A percentile compares a stretch with the other conserved stretches of the same genome.
Conservation (phyloP, 2,113 vertebrate genomes). For the Caretta caretta region DNA sequence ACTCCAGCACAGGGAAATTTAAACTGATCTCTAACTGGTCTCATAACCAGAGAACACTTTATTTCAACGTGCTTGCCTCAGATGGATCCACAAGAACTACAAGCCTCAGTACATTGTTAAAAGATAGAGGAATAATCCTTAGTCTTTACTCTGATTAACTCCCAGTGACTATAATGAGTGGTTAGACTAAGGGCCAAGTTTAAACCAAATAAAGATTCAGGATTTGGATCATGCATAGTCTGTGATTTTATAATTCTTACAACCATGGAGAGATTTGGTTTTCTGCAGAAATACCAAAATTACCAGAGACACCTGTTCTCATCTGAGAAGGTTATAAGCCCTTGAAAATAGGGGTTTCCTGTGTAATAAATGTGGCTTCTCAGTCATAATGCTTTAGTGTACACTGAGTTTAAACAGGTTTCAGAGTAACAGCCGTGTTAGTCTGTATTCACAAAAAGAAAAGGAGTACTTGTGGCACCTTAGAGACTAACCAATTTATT, state of each 20-base stretch:
- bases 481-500: no score
- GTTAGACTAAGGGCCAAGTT: background rate
- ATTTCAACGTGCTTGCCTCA: background rate
- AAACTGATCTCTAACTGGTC: background rate
- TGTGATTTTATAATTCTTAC: constrained; percentile 16
- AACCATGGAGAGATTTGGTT: constrained; percentile 21
- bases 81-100: background rate
- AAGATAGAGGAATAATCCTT: background rate
- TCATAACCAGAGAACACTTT: background rate
- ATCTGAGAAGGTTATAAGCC: constrained; percentile 46
- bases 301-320: background rate
- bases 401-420: background rate
- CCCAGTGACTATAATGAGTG: background rate
- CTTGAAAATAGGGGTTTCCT: constrained; percentile 42
- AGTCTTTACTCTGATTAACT: background rate
- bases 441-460: no score
- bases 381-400: background rate
- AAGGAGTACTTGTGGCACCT: no score
- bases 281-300: background rate
- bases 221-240: constrained; percentile 1
- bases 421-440: no score
- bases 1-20: background rate
- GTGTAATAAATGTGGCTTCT: background rate
- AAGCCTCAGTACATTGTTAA: background rate
- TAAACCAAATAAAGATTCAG: constrained; percentile 1